Conservation (phyloP, 2,888 invertebrate species). For the Lottia scabra region DNA sequence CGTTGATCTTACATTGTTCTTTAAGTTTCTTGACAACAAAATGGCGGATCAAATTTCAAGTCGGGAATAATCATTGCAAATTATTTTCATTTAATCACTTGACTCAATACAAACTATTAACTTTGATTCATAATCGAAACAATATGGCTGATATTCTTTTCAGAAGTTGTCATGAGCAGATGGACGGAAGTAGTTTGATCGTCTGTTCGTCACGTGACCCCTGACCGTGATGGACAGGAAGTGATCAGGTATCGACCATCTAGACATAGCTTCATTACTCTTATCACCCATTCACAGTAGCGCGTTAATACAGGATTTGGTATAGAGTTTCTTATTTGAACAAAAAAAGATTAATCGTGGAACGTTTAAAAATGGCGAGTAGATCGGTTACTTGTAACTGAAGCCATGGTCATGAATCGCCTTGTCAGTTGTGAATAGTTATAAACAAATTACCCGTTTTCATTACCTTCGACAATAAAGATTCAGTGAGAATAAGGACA, state of each 20-base stretch:
- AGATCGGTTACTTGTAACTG: background rate
- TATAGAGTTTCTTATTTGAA: background rate
- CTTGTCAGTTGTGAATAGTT: background rate
- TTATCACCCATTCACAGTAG: background rate
- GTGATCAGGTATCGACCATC: background rate
- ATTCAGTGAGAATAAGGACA: background rate
- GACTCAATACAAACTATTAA: too few species aligned
- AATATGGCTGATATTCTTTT: too few species aligned
- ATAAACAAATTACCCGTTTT: constrained; percentile 4
- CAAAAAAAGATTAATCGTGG: background rate
- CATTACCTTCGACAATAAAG: background rate
- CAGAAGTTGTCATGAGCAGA: background rate
- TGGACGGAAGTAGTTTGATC: constrained; percentile 2
- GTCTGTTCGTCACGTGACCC: background rate
- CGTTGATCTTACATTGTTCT: too few species aligned
- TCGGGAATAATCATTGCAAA: too few species aligned
- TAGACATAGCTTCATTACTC: constrained; percentile 3
- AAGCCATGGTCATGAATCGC: background rate
- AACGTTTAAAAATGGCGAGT: background rate
- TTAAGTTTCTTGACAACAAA: too few species aligned
- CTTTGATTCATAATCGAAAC: too few species aligned
- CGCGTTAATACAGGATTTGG: background rate
- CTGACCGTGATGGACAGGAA: constrained; percentile 1
- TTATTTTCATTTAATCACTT: too few species aligned
- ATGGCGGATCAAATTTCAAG: too few species aligned